Base-by-base conservation (phyloP, 2,113 vertebrate genomes). In the Microtus oregoni region DNA sequence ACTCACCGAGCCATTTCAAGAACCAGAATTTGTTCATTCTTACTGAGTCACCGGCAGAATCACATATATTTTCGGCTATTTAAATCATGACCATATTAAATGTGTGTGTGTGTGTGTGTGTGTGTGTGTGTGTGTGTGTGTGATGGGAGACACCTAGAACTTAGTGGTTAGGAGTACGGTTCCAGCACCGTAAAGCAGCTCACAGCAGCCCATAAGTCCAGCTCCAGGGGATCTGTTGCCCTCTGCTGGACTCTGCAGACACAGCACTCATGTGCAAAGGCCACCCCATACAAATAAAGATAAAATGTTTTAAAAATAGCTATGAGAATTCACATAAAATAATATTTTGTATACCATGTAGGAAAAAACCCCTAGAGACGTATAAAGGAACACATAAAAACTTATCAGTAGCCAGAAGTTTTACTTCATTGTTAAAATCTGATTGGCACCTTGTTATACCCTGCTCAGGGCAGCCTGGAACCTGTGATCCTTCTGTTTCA, bases 351-450 rank as follows among this genome's bases (percentile, higher is more conserved):
- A 52, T 41, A 72, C 5, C 44, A 75, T 10, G 58, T 8, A 89
- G 41, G 87, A 75, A 90, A 88, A 92, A 58, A 58, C 1, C 17
- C 22, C 22, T 50, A 87, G 12, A 94, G 19, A 89, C 76, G 47
- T 79, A 52, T 28, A 93, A 67, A 30, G 58, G 87, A 67, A 91
- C 86, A 86, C 15, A 95, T 2, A 92, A 41, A 91, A 90, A 92
- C 26, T n/a, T 58, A 90, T 68, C 61, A 92, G 61, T 65, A 83
- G 4, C 47, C 86, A 76, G 35, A 89, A 38, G 73, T 32, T 88
- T 28, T 73, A 83, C 58, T 83, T 86, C 9, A 11, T 6, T 86
- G 32, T 67, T 47, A 67, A 86, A 86, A 32, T 67, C 3, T 32
- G 11, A 22, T 44, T 47, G 13, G 41, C 22, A 0, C 47, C 47